phyloP scores from a whole-genome alignment of 2,113 vertebrate species.

The Macroglossus sobrinus region DNA sequence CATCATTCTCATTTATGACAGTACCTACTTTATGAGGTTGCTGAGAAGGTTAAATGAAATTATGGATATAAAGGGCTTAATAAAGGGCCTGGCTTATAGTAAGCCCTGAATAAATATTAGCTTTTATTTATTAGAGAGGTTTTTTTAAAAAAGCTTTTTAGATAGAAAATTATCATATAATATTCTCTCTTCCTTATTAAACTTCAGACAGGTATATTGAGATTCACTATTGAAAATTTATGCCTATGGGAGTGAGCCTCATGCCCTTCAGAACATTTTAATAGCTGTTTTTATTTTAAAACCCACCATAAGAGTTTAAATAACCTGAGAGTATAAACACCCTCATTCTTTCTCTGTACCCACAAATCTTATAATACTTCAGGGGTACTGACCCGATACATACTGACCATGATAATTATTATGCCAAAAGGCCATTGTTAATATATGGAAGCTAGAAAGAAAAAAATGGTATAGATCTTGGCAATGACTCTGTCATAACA shows the following conservation, averaged over 20 bases:
- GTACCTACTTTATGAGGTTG: neutral
- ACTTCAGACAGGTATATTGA: neutral
- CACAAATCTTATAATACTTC: neutral
- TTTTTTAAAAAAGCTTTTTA: neutral
- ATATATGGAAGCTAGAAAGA: neutral
- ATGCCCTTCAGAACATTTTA: neutral
- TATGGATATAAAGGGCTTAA: neutral
- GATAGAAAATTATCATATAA: neutral
- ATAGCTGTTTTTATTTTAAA: conserved; percentile 16
- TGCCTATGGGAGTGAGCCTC: neutral
- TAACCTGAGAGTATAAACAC: neutral
- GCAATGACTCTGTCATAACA: neutral
- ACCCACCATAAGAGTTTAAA: neutral
- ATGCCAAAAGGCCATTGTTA: neutral
- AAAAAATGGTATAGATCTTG: neutral
- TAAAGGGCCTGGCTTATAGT: neutral
- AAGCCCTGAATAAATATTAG: neutral
- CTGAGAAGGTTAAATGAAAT: neutral
- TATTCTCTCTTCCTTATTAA: neutral
- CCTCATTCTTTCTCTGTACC: neutral
- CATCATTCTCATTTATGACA: too few relatives aligned
- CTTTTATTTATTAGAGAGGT: neutral
- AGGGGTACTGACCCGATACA: neutral
- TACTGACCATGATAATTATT: neutral
- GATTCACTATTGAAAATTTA: conserved; percentile 17